Base-by-base conservation (phyloP, 2,113 vertebrate genomes). In the Dasyprocta punctata region DNA sequence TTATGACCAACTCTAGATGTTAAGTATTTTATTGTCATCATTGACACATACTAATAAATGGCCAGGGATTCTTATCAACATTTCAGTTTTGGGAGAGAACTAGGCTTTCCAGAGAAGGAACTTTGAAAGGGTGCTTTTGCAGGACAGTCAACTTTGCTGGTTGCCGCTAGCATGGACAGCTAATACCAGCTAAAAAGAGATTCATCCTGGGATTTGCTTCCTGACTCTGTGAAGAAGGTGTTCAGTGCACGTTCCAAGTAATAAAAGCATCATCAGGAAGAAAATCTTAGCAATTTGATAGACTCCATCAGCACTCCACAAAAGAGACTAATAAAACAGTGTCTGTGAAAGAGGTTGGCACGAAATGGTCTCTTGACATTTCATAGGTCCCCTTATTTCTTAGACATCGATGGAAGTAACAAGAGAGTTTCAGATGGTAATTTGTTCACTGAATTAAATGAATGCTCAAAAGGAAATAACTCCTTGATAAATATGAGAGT, bases 391-490 rank as follows among this genome's bases (percentile, higher is more conserved):
- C 10, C 78, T 83, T 71, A 56, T 90, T 77, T 77, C 56, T 26
- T 77, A 22, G 11, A 78, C 16, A 28, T 33, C 24, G 56, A 56
- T 36, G 44, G n/a, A 96, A 96, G 63, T 71, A 93, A 36, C n/a
- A 54, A 52, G 83, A 69, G 63, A 71, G 28, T 47, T 19, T 63
- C 12, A 20, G 19, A 1, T 7, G 3, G 60, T 38, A 26, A 77
- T 63, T 71, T 94, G 49, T 96, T 93, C 36, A 58, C 2, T 78
- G 38, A 69, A 54, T 73, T 54, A 83, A 54, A 20, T 82, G 54
- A 96, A 3, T 20, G 85, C 12, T 24, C 56, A 89, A 67, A 95
- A 41, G 84, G 56, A 94, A 95, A n/a, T 10, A 88, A 96, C 63
- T 38, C 49, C 82, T 93, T 67, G 14, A 19, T 82, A 77, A 93